phyloP scores from a whole-genome alignment of 2,797 vertebrate genomes.

The Molothrus aeneus region DNA sequence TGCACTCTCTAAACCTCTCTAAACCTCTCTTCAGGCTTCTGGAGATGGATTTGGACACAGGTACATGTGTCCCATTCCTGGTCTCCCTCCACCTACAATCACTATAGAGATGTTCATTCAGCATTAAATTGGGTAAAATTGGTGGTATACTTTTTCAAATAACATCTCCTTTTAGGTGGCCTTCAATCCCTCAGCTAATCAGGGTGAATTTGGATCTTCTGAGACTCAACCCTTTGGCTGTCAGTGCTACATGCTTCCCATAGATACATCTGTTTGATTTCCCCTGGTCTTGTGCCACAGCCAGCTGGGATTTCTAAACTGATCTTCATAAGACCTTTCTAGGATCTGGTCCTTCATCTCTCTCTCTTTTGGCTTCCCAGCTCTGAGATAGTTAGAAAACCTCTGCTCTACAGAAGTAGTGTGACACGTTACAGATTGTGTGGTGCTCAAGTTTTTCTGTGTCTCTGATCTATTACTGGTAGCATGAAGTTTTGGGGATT shows the following conservation, averaged over 20 bases:
- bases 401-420: background rate
- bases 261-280: background rate
- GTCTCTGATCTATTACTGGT: background rate
- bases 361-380: background rate
- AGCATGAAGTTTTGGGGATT: background rate
- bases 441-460: background rate
- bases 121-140: background rate
- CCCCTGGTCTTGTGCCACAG: background rate
- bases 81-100: background rate
- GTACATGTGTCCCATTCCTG: background rate
- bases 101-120: background rate
- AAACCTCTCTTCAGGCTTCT: background rate
- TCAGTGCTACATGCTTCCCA: background rate
- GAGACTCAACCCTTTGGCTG: background rate
- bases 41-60: background rate
- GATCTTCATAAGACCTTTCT: background rate
- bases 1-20: background rate
- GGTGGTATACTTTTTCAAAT: background rate
- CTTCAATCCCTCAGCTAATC: background rate
- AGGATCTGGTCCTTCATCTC: background rate
- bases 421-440: background rate
- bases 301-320: background rate
- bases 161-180: background rate
- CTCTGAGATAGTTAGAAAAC: background rate
- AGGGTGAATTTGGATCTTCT: background rate